phyloP scores from a whole-genome alignment of 1,140 invertebrate species.

The Lepidostoma basale region DNA sequence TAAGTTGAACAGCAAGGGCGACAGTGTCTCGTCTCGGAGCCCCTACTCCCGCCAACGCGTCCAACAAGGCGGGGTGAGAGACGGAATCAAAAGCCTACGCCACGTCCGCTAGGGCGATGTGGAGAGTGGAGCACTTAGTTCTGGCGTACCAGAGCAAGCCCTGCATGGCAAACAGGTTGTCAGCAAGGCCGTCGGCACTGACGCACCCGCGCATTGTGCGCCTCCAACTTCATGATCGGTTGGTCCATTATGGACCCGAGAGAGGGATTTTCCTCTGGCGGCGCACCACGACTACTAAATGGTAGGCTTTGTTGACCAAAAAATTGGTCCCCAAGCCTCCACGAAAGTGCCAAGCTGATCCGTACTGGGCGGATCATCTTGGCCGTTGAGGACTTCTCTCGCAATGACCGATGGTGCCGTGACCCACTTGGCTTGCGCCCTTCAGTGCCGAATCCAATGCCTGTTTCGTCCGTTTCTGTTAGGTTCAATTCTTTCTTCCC shows the following conservation, averaged over 20 bases:
- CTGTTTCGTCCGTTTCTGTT: neutral
- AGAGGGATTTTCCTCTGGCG: neutral
- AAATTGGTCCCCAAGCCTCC: neutral
- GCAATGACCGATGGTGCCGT: neutral
- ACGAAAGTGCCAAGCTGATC: neutral
- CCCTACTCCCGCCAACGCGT: slow-evolving; percentile 44
- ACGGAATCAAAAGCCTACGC: slow-evolving; percentile 52
- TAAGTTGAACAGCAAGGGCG: slow-evolving; percentile 59
- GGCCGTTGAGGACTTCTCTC: neutral
- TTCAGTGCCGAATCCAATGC: neutral
- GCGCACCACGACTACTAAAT: too few species aligned
- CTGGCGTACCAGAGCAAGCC: slow-evolving; percentile 48
- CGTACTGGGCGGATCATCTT: neutral
- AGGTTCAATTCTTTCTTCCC: neutral
- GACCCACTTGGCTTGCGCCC: neutral
- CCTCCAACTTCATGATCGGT: neutral
- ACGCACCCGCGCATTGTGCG: neutral
- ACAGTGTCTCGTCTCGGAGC: slow-evolving; percentile 49
- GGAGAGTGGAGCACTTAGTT: slow-evolving; percentile 46
- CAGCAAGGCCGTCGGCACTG: too few species aligned
- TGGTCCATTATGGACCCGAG: neutral
- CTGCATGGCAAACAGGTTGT: slow-evolving; percentile 48
- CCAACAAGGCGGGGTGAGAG: slow-evolving; percentile 48
- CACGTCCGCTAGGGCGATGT: slow-evolving; percentile 50
- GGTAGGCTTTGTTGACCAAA: neutral